These are phyloP conservation scores for Phyllotreta cruciferae DNA, from an alignment of 2,888 invertebrate species.

Conservation along the genomic window DNA sequence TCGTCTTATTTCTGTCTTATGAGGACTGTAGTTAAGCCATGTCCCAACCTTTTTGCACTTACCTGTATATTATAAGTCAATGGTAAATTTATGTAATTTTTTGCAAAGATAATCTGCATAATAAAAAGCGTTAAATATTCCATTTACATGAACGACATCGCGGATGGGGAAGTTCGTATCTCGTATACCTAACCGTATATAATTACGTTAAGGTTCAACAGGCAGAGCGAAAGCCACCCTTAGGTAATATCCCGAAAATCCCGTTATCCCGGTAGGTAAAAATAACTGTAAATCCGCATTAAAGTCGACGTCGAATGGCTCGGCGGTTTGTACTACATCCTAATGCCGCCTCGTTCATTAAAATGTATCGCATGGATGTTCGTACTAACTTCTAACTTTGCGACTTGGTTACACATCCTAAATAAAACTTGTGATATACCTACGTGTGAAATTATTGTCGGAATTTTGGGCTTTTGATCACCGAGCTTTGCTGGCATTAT, in stretches of 20 bases:
- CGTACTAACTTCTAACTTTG: slow-evolving; percentile 26
- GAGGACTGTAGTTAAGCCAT: no score
- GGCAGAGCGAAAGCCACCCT: slow-evolving; percentile 8
- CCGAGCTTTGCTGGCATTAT: no score
- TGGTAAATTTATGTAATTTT: no score
- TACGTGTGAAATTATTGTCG: slow-evolving; percentile 12
- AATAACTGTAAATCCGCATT: slow-evolving; percentile 32
- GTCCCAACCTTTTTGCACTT: no score
- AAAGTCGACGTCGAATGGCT: slow-evolving; percentile 25
- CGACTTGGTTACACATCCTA: slow-evolving; percentile 31
- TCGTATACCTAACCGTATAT: not conserved
- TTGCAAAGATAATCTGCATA: no score
- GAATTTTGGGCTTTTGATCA: slow-evolving; percentile 5
- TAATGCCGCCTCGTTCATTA: slow-evolving; percentile 40
- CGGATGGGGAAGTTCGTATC: slow-evolving; percentile 1
- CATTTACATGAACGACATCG: no score
- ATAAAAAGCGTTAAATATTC: no score
- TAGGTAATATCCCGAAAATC: slow-evolving; percentile 24
- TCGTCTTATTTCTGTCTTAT: no score
- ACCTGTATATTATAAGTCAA: no score
- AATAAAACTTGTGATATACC: slow-evolving; percentile 25
- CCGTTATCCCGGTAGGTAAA: slow-evolving; percentile 18
- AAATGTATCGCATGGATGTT: slow-evolving; percentile 42
- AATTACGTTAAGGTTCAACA: slow-evolving; percentile 17
- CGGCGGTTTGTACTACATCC: slow-evolving; percentile 30